Evolutionary conservation across 2,888 invertebrate genomes (phyloP), one percentile per base, ranked within the genome.

Genomic region (Cacoxenus indagator): DNA sequence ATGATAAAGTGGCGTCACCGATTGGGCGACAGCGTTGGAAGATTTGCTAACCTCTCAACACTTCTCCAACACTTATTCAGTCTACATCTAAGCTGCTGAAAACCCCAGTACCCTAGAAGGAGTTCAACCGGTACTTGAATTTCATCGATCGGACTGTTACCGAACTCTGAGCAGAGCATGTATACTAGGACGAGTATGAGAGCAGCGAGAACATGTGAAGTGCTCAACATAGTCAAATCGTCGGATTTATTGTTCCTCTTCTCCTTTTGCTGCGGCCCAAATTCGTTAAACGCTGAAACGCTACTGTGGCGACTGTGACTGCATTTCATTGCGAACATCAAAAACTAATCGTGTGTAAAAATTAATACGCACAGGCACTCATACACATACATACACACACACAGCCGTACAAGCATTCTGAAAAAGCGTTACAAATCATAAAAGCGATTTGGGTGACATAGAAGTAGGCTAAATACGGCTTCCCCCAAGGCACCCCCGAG

Each of bases 381-480:
- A 62, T 9, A 45, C 43, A 62, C 61, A 43, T 22, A 43, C 61
- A 24, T 24, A 24, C 1, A 59, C 59, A 19, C 59, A 59, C 22
- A 59, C 31, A 31, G 2, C 19, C 19, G 1, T 8, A 57, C n/a
- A 29, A 1, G 24, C 17, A 55, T 26, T 57, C 57, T 73, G 78
- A 82, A 79, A 82, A 77, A 73, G 83, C 83, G 75, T 77, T 78
- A 81, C 79, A 82, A 83, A 83, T 83, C 76, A 70, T 69, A 61
- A 64, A 64, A 69, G 74, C 61, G 45, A 24, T 62, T 62, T 29
- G 24, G 17, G 43, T 43, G 61, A 43, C 26, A 17, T 27, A n/a
- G 57, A 57, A 57, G 57, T 27, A 57, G 57, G 61, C 45, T 62
- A 45, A 43, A 24, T 37, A 43, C 37, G 22, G n/a, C 61, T 14